Base-by-base conservation (phyloP, 2,888 invertebrate species). In the Falcaria lacertinaria region DNA sequence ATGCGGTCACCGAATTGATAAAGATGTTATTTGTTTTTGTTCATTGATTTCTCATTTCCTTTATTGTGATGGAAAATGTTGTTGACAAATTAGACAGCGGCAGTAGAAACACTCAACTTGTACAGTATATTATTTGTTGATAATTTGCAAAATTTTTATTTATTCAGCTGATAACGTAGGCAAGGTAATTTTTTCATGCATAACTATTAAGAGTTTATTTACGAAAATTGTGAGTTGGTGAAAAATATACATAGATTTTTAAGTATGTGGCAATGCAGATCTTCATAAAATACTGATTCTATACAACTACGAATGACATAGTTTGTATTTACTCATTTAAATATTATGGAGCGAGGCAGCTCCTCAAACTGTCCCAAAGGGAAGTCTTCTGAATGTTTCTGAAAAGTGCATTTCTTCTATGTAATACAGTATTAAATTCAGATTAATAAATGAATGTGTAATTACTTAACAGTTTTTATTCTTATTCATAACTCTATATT, bases 371-470 rank as follows among this genome's bases (percentile, higher is more conserved):
- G 86, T 89, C 89, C 89, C 89, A 80, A 85, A 87, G 88, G 90
- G 89, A 90, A 91, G 94, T 94, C 94, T 94, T 94, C 94, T 94
- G 94, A 94, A 94, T 94, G 94, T 94, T 94, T 94, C 94, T 92
- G 92, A 92, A 91, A 93, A 93, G 94, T 94, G 94, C 94, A 94
- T 94, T 94, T 94, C 94, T 94, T 94, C 93, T 94, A 94, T 94
- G 93, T 94, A 94, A 94, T 94, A 94, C 94, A 94, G 94, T 94
- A 94, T 94, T 94, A 94, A 93, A 92, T 93, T 93, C 91, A 77
- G 86, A 88, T 84, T 89, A 89, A 85, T 89, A 89, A 90, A 89
- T 88, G 84, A 78, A 89, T 89, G 83, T 88, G 85, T 83, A 75
- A 82, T 67, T 72, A 71, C 52, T 51, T 47, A 15, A 37, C 13